Base-by-base conservation (phyloP, 2,113 vertebrate species). In the Herpetotheres cachinnans region DNA sequence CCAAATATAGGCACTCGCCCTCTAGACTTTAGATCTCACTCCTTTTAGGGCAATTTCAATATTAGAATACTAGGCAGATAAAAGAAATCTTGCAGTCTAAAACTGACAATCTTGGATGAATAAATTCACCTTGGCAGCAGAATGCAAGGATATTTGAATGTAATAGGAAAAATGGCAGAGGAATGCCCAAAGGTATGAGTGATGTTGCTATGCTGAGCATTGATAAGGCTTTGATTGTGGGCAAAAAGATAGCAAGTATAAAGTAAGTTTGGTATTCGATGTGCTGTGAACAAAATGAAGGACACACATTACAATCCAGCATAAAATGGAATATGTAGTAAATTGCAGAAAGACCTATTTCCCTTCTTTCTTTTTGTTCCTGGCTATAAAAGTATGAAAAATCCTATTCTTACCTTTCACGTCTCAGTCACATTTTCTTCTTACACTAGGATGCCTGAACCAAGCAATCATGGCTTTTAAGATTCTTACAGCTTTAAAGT, bases 151-250 rank as follows among this genome's bases (percentile, higher is more conserved):
- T 96, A 91, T 93, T 91, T 95, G 89, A 89, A 77, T 89, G 74
- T 82, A 89, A 42, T 95, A 86, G 76, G 95, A 91, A 88, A 93
- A 90, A 91, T 66, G 71, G 89, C 81, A 78, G 38, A 77, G 67
- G 71, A 96, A 93, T 85, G 89, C 94, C 93, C 91, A 95, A 50
- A 96, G 77, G 86, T 91, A 70, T 47, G 86, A 93, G 89, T 47
- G 82, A 82, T 88, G 91, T 91, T 86, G 79, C 74, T 94, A 15
- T 80, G 89, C 47, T 82, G 63, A 95, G 91, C 92, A 70, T 65
- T 90, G 91, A 94, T 97, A 95, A 94, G 84, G 63, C 84, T 93
- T 95, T 94, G 84, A 80, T 87, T 93, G 81, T 90, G 50, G 50
- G 40, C 82, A 92, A 78, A 84, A 96, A 96, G 92, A 89, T 52